phyloP scores from a whole-genome alignment of 2,888 invertebrate species.

The Myathropa florea region DNA sequence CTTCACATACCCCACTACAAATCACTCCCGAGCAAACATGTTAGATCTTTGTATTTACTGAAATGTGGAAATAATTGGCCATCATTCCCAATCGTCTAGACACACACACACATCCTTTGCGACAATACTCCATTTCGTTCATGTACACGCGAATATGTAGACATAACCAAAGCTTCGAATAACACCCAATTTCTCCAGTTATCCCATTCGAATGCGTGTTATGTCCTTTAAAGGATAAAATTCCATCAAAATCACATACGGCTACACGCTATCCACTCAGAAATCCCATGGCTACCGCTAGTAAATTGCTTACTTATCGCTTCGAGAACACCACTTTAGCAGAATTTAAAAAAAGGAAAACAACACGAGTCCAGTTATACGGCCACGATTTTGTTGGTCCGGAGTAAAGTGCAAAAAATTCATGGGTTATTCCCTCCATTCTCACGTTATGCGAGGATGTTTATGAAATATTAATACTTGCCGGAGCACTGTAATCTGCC shows the following conservation, averaged over 20 bases:
- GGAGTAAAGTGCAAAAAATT: slow-evolving; percentile 34
- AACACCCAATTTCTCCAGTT: not conserved
- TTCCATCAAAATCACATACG: slow-evolving; percentile 30
- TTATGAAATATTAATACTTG: slow-evolving; percentile 56
- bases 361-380: not conserved
- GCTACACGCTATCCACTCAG: slow-evolving; percentile 8
- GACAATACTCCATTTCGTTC: not conserved
- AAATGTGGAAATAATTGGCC: too few relatives aligned
- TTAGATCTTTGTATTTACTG: too few relatives aligned
- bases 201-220: slow-evolving; percentile 13
- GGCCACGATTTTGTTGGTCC: not conserved
- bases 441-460: slow-evolving; percentile 46
- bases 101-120: not conserved
- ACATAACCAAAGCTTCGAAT: not conserved
- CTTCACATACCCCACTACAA: too few relatives aligned
- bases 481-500: slow-evolving; percentile 31
- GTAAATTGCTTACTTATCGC: slow-evolving; percentile 54
- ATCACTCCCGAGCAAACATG: too few relatives aligned
- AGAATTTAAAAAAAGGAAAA: slow-evolving; percentile 27
- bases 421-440: slow-evolving; percentile 18
- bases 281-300: slow-evolving; percentile 38
- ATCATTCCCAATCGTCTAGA: not conserved
- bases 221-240: slow-evolving; percentile 7
- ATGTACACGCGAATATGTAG: not conserved
- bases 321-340: slow-evolving; percentile 44